Conservation (phyloP, 2,113 vertebrate genomes). For the Polypterus bichir region DNA sequence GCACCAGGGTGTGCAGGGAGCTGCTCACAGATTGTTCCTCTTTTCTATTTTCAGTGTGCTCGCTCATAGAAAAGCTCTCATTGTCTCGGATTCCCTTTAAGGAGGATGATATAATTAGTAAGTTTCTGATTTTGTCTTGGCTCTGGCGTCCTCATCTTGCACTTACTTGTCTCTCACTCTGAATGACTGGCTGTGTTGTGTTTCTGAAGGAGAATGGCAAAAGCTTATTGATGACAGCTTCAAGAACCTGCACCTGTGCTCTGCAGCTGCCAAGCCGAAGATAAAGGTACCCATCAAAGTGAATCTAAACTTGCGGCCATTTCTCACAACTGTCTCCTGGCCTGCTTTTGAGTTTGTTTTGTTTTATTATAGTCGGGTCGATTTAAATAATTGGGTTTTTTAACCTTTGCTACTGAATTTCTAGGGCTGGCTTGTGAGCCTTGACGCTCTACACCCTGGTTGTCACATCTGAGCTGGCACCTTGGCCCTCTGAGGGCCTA, state of each 20-base stretch:
- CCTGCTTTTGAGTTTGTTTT: no score
- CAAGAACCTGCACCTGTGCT: slow-evolving; percentile 58
- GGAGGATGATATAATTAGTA: slow-evolving; percentile 65
- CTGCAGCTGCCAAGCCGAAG: slow-evolving; percentile 43
- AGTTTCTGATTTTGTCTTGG: slow-evolving; percentile 24
- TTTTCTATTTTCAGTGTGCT: slow-evolving; percentile 55
- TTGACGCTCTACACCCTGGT: no score
- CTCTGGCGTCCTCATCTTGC: background rate
- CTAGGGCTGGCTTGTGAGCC: no score
- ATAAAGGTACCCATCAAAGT: slow-evolving; percentile 52
- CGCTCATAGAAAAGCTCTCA: slow-evolving; percentile 76
- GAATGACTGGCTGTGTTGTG: slow-evolving; percentile 1
- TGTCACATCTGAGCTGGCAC: no score
- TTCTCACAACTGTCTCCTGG: no score
- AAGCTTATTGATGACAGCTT: slow-evolving; percentile 77
- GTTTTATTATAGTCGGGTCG: no score
- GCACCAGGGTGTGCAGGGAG: no score
- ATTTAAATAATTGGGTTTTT: no score
- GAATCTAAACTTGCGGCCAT: no score
- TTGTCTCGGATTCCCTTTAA: slow-evolving; percentile 78
- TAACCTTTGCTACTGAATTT: no score
- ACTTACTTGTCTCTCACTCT: background rate
- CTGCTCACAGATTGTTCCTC: background rate
- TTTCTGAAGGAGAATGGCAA: slow-evolving; percentile 69
- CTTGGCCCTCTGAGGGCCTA: no score